Percentiles rank a stretch among this genome's conserved stretches.
Evolutionary conservation across 64 coral and sea anemone species (phyloP).

Genomic region (Orbicella faveolata): DNA sequence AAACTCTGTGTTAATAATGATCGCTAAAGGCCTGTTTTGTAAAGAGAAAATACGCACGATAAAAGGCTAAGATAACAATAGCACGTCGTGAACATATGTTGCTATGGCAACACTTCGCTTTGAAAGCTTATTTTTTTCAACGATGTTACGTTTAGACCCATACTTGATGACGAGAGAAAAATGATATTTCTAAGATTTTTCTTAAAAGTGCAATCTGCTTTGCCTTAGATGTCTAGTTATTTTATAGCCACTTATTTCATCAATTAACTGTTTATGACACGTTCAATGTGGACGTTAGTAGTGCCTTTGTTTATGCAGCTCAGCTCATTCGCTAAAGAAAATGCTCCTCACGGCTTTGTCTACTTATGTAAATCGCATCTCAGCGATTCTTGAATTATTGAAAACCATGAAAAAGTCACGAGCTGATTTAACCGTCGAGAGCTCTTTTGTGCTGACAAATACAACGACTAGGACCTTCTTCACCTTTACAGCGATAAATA

Average conservation of each 20-base stretch:
- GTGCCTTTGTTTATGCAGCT: constrained; percentile 40
- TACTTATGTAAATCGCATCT: constrained; percentile 34
- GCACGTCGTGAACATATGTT: background rate
- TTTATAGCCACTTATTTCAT: background rate
- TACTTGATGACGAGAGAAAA: too few relatives aligned
- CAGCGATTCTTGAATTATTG: constrained; percentile 17
- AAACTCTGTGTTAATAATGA: background rate
- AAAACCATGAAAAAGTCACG: constrained; percentile 24
- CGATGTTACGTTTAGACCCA: background rate
- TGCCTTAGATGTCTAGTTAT: background rate
- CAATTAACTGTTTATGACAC: constrained; percentile 25
- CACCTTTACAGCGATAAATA: background rate
- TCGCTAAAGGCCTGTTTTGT: constrained; percentile 14
- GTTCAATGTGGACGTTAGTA: background rate
- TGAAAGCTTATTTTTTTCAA: background rate
- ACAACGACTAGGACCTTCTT: background rate
- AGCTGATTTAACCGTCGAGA: background rate
- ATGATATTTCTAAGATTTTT: background rate
- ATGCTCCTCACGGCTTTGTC: background rate
- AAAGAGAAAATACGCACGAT: constrained; percentile 39
- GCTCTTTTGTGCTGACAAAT: background rate
- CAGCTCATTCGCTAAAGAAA: constrained; percentile 2
- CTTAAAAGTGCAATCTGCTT: background rate
- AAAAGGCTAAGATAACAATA: constrained; percentile 42
- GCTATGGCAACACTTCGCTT: background rate